These are phyloP conservation scores for Dicentrarchus labrax DNA, from an alignment of 2,113 vertebrate species.

Conservation along the genomic window DNA sequence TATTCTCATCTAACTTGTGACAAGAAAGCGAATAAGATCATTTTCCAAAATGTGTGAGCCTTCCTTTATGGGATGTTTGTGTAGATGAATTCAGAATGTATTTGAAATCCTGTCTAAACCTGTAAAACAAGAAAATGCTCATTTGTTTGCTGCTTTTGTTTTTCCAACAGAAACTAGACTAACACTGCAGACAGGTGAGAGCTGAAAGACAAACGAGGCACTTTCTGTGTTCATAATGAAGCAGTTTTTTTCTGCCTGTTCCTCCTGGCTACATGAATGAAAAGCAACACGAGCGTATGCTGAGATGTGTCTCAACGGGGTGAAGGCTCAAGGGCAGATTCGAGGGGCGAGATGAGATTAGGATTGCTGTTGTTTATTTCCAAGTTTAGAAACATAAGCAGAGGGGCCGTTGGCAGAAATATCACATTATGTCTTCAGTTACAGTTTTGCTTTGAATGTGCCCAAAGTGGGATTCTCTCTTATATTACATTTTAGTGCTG, in stretches of 20 bases:
- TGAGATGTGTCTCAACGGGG: conserved; percentile 47
- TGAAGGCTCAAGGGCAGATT: conserved; percentile 48
- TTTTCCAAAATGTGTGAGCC: neutral
- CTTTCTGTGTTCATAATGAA: conserved; percentile 17
- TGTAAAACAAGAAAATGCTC: neutral
- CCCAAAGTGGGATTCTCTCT: conserved; percentile 23
- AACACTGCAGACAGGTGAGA: neutral
- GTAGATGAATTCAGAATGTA: neutral
- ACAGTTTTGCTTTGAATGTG: conserved; percentile 38
- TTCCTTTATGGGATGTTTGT: too few relatives aligned
- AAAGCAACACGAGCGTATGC: conserved; percentile 43
- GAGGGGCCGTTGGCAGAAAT: conserved; percentile 39
- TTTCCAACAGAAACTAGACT: neutral
- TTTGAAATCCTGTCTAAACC: neutral
- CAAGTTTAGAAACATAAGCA: conserved; percentile 29
- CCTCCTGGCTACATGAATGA: conserved; percentile 41
- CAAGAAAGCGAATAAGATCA: too few relatives aligned
- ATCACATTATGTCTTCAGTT: conserved; percentile 39
- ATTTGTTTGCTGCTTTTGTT: neutral
- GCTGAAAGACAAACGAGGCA: neutral
- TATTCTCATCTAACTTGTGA: too few relatives aligned
- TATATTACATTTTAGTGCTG: conserved; percentile 34
- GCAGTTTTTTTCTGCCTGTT: neutral
- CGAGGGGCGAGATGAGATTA: conserved; percentile 46
- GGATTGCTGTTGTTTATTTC: conserved; percentile 50